Evolutionary conservation across 2,797 vertebrate genomes (phyloP), one percentile per base, ranked within the genome.

Genomic region (Liasis olivaceus): DNA sequence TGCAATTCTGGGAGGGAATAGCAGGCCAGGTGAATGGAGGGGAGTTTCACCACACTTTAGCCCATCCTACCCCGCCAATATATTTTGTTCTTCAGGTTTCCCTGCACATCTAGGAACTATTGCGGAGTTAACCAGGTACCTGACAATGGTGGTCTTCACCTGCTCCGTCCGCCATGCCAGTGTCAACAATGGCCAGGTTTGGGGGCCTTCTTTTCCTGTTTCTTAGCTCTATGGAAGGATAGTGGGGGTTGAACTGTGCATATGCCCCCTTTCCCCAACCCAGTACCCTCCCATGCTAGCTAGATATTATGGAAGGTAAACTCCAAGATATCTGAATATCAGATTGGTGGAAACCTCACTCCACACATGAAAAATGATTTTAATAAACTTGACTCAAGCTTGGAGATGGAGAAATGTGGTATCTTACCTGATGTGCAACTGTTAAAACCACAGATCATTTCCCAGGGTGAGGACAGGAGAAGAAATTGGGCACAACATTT

Each of bases 131-230:
- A 62, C 94, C 1, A 95, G 89, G 31, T 97, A 95, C 2, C 26
- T 97, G 9, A 97, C 96, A 63, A 97, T 97, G 97, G 94, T 97
- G 87, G 96, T 98, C 62, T 98, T 98, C 93, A 96, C 92, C 36
- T 95, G 95, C 72, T 97, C 96, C 1, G 95, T 93, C 24, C 96
- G 95, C 66, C 97, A 97, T 26, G 81, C 96, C 0, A 95, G 97
- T 0, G 90, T 97, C 92, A 95, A 97, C 36, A 93, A 81, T 0
- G 95, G 96, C 28, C 97, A 97, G 96, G 96, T 97, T 26, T 85
- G 95, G 84, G 6, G 15, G 1, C 56, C 89, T 13, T 22, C 7
- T 42, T 31, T 66, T 12, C 59, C 1, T 63, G 8, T 0, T 36
- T 42, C 3, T 51, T 47, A 47, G 12, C 5, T 60, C 26, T 15